These are phyloP conservation scores for Operophtera brumata DNA, from an alignment of 2,888 invertebrate genomes.

Conservation along the genomic window DNA sequence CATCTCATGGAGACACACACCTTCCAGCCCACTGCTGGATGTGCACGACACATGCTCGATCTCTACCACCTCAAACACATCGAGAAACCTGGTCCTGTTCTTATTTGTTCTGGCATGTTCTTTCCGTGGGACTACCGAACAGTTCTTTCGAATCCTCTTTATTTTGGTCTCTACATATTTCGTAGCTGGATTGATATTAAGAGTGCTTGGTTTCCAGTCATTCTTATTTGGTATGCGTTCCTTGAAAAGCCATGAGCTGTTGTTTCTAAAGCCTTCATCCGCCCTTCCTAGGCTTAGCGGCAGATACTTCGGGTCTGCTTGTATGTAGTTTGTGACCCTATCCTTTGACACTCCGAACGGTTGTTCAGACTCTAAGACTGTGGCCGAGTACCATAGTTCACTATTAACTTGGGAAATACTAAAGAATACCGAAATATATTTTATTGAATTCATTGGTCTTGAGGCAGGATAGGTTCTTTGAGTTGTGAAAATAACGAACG, in stretches of 20 bases:
- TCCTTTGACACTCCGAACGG: constrained; percentile 18
- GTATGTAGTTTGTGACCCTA: constrained; percentile 31
- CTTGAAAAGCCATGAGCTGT: constrained; percentile 37
- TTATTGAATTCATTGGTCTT: constrained; percentile 25
- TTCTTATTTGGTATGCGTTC: constrained; percentile 15
- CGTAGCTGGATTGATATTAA: background rate
- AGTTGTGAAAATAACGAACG: constrained; percentile 4
- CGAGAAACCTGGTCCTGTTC: constrained; percentile 75
- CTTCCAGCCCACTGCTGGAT: constrained; percentile 81
- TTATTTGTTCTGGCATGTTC: constrained; percentile 20
- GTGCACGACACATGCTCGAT: constrained; percentile 84
- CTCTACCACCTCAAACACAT: constrained; percentile 85
- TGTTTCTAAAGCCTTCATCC: constrained; percentile 10
- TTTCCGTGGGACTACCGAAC: constrained; percentile 33
- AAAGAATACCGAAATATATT: constrained; percentile 23
- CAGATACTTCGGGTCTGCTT: constrained; percentile 12
- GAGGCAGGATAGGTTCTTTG: too few relatives aligned
- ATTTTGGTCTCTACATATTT: constrained; percentile 35
- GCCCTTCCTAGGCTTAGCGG: constrained; percentile 7
- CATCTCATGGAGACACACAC: constrained; percentile 84
- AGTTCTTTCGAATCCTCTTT: constrained; percentile 43
- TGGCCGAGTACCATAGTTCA: constrained; percentile 56
- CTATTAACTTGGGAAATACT: constrained; percentile 35
- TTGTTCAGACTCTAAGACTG: constrained; percentile 34
- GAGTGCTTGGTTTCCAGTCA: constrained; percentile 6